Evolutionary conservation across 2,797 vertebrate genomes (phyloP).

Genomic region (Poecilia velifera): DNA sequence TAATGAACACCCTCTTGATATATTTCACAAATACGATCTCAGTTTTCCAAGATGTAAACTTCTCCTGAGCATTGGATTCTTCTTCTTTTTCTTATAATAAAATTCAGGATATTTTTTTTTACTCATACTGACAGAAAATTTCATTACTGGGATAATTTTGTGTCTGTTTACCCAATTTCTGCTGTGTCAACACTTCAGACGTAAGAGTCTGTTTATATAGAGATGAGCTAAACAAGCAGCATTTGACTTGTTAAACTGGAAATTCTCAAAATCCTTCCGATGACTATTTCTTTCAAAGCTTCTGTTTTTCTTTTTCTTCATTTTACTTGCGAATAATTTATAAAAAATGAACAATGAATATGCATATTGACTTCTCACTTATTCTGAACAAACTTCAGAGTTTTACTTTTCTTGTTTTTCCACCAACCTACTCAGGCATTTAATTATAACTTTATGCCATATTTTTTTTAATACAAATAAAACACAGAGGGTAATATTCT

Average conservation of each 20-base stretch:
- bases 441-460: background rate
- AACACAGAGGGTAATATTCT: conserved; percentile 12
- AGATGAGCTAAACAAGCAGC: conserved; percentile 17
- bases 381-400: conserved; percentile 25
- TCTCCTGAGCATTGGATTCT: background rate
- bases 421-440: conserved; percentile 14
- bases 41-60: background rate
- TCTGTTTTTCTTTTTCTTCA: conserved; percentile 25
- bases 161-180: background rate
- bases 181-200: background rate
- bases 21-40: background rate
- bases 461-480: background rate
- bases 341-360: background rate
- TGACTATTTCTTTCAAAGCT: background rate
- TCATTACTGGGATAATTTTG: background rate
- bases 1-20: background rate
- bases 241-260: background rate
- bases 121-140: background rate
- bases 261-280: background rate
- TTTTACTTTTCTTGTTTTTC: conserved; percentile 10
- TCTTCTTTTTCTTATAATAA: background rate
- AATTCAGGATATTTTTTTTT: background rate
- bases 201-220: conserved; percentile 10
- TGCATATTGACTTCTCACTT: conserved; percentile 11
- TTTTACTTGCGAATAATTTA: conserved; percentile 26